Conservation (phyloP, 2,888 invertebrate genomes). For the Drosophila gaucha region DNA sequence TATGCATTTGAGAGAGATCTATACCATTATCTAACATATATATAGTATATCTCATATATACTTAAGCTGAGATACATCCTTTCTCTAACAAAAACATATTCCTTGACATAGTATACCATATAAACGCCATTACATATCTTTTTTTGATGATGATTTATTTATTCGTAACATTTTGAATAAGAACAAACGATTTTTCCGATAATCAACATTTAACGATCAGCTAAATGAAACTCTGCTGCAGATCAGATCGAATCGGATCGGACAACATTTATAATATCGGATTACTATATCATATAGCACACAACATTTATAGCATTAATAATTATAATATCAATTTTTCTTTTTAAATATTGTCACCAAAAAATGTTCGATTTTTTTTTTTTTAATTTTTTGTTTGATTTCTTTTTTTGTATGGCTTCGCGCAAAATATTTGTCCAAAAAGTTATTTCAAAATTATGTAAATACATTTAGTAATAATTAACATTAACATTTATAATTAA, state of each 20-base stretch:
- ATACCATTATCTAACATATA: neutral
- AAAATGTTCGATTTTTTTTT: slow-evolving; percentile 44
- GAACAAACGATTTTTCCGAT: slow-evolving; percentile 21
- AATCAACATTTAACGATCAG: neutral
- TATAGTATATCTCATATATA: too few relatives aligned
- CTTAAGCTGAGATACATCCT: too few relatives aligned
- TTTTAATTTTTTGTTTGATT: too few relatives aligned
- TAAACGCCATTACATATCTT: neutral
- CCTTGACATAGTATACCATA: too few relatives aligned
- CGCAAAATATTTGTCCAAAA: slow-evolving; percentile 69
- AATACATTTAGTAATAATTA: slow-evolving; percentile 38
- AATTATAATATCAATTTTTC: slow-evolving; percentile 23
- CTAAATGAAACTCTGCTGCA: neutral
- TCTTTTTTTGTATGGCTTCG: slow-evolving; percentile 26
- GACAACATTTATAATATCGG: slow-evolving; percentile 42
- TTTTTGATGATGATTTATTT: slow-evolving; percentile 1
- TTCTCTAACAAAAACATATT: too few relatives aligned
- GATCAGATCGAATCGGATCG: slow-evolving; percentile 5
- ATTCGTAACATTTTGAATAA: slow-evolving; percentile 29
- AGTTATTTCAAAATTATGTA: slow-evolving; percentile 44
- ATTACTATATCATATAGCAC: slow-evolving; percentile 17
- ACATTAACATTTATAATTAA: slow-evolving; percentile 22
- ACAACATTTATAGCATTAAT: slow-evolving; percentile 59
- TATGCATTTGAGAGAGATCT: neutral
- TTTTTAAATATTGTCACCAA: slow-evolving; percentile 68